Evolutionary conservation across 2,797 vertebrate species (phyloP).

Genomic region (Cygnus olor): DNA sequence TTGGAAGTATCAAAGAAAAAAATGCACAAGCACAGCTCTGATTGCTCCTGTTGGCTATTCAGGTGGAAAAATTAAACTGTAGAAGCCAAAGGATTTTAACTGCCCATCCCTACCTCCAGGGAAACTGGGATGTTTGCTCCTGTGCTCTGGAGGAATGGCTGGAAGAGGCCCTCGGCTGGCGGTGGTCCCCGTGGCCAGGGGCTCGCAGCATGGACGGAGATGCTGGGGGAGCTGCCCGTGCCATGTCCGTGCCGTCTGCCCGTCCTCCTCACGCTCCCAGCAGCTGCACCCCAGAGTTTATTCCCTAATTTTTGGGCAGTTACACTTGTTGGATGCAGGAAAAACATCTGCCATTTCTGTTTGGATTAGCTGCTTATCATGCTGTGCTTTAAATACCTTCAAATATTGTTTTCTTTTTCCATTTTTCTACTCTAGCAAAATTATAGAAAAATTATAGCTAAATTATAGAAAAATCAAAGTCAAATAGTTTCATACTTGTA

Average conservation of each 20-base stretch:
- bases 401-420: background rate
- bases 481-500: background rate
- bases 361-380: background rate
- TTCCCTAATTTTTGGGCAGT: background rate
- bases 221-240: no score
- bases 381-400: constrained; percentile 3
- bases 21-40: background rate
- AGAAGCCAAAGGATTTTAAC: background rate
- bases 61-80: background rate
- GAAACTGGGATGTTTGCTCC: background rate
- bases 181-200: rapidly evolving
- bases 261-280: background rate
- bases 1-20: background rate
- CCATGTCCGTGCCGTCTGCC: background rate
- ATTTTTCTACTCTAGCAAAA: background rate
- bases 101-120: background rate
- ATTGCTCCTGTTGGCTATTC: background rate
- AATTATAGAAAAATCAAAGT: constrained; percentile 33
- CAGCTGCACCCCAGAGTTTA: background rate
- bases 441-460: background rate
- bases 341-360: background rate
- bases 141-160: background rate
- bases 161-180: background rate
- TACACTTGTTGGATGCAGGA: background rate
- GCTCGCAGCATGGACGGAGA: no score